Percentiles rank a stretch among this genome's conserved stretches.
Conservation (phyloP, 2,113 vertebrate genomes). For the Benitochromis conjunctus region DNA sequence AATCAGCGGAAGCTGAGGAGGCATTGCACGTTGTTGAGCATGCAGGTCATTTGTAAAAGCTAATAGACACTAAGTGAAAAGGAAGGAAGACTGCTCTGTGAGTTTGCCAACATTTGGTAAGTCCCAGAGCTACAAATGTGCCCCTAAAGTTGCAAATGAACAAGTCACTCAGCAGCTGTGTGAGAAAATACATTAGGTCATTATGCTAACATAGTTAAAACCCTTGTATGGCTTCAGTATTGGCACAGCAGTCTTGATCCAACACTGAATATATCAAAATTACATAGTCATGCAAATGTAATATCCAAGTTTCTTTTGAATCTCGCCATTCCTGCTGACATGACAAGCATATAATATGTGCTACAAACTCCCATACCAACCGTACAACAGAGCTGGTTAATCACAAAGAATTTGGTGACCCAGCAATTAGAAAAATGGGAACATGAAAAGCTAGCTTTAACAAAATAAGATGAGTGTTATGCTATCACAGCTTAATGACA, state of each 20-base stretch:
- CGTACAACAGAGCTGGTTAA: neutral
- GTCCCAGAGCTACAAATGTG: neutral
- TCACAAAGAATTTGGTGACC: neutral
- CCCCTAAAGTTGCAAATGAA: conserved; percentile 17
- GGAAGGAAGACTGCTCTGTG: neutral
- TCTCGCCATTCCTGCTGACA: neutral
- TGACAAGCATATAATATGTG: neutral
- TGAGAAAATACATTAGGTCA: neutral
- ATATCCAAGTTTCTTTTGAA: neutral
- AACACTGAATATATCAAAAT: conserved; percentile 9
- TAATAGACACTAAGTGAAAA: conserved; percentile 40
- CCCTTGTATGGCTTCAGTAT: conserved; percentile 1
- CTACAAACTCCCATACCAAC: neutral
- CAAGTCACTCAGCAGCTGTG: conserved; percentile 13
- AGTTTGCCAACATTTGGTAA: conserved; percentile 13
- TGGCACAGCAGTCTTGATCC: neutral
- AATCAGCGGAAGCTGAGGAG: conserved; percentile 31
- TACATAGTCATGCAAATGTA: neutral
- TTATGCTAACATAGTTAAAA: conserved; percentile 11
- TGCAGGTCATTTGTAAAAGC: conserved; percentile 38
- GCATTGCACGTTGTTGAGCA: conserved; percentile 13
- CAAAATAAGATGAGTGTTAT: neutral
- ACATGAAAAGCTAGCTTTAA: neutral
- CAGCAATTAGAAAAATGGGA: neutral
- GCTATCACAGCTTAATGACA: conserved; percentile 17